Evolutionary conservation across 2,888 invertebrate species (phyloP), one percentile per base, ranked within the genome.

Genomic region (Erebia aethiops): DNA sequence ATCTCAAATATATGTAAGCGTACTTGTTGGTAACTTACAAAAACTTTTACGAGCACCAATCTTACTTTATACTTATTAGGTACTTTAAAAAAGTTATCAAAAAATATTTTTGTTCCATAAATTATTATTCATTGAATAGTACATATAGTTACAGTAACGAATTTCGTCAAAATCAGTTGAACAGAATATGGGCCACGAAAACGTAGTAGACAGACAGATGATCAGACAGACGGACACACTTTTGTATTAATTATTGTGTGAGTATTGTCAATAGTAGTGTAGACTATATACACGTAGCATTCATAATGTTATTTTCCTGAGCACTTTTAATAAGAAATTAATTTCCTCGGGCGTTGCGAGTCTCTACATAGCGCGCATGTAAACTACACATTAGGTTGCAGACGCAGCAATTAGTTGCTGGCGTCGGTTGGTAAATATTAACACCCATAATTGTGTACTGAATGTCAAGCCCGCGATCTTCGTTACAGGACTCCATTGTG

Each of bases 341-440:
- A 35, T 52, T 13, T n/a, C n/a, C 52, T 21, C 11, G 21, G 5
- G 9, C 9, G 2, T 2, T 4, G 56, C 4, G 4, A 56, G 13
- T 26, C 14, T 14, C 14, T 21, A 26, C 21, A 26, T 57, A 13
- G 46, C 13, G 21, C 56, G 21, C 18, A 26, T 21, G 56, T 16
- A 26, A 57, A 13, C 26, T 57, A 21, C 56, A 57, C 56, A 57
- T 57, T 57, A 57, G 10, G 80, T 83, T 78, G 81, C 82, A 83
- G 82, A 80, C 80, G 77, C 78, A 84, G 86, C 88, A 57, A 91
- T 91, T 91, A 91, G 90, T 86, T 86, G 83, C 79, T 81, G 85
- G 89, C 88, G 90, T 88, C 91, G 87, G 89, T 85, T 88, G 89
- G 91, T 90, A 92, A 91, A 92, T 91, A 92, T 91, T 91, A 91